These are phyloP conservation scores for Microchirus variegatus DNA, from an alignment of 2,797 vertebrate genomes.

Conservation along the genomic window DNA sequence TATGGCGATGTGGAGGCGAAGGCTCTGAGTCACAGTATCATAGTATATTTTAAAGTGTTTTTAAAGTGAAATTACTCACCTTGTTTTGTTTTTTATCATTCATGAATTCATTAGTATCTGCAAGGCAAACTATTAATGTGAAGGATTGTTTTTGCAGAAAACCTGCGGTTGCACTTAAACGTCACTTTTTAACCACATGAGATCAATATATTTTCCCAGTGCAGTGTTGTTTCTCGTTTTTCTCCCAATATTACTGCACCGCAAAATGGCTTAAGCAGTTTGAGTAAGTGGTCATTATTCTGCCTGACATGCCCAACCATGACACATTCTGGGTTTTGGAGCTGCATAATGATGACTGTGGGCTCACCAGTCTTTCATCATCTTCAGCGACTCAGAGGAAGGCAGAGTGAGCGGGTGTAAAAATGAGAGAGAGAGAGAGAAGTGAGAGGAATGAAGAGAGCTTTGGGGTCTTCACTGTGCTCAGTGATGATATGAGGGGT, in stretches of 20 bases:
- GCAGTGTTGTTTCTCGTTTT: neutral
- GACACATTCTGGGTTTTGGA: conserved; percentile 54
- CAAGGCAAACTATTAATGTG: neutral
- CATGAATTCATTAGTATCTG: too few relatives aligned
- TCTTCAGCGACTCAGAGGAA: conserved; percentile 36
- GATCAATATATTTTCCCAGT: conserved; percentile 13
- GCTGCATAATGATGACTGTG: conserved; percentile 56
- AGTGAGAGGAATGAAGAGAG: conserved; percentile 43
- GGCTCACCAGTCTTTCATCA: conserved; percentile 55
- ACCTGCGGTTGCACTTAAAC: conserved; percentile 11
- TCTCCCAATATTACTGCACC: conserved; percentile 21
- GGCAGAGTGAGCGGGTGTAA: conserved; percentile 13
- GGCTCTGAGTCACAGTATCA: conserved; percentile 65
- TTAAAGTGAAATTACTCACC: conserved; percentile 31
- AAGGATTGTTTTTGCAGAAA: neutral
- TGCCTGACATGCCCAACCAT: conserved; percentile 35
- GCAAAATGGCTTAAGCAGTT: conserved; percentile 31
- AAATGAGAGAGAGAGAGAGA: conserved; percentile 14
- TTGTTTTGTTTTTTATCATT: conserved; percentile 13
- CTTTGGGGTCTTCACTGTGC: conserved; percentile 58
- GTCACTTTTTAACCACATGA: conserved; percentile 5
- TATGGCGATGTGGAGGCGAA: conserved; percentile 64
- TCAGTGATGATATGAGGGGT: conserved; percentile 71
- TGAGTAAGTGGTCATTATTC: conserved; percentile 48
- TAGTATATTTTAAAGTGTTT: too few relatives aligned